phyloP scores from a whole-genome alignment of 2,113 vertebrate species.

The Aphyosemion australe region DNA sequence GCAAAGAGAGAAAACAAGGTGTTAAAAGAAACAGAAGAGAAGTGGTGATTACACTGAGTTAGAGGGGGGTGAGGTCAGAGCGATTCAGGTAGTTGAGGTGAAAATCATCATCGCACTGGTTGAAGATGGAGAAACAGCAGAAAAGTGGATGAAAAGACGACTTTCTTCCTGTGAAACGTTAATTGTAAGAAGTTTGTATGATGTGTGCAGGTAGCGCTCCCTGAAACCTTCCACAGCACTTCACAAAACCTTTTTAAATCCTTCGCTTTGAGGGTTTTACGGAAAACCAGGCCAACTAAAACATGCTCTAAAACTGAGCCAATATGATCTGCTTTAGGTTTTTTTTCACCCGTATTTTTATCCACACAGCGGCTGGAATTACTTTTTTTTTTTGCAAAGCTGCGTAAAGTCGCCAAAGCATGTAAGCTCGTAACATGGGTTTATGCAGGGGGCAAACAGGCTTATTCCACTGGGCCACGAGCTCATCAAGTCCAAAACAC shows the following conservation, averaged over 20 bases:
- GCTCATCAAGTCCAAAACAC: constrained; percentile 71
- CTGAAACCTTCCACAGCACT: constrained; percentile 8
- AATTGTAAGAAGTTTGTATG: constrained; percentile 10
- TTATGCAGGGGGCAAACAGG: constrained; percentile 70
- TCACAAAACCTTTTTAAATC: constrained; percentile 34
- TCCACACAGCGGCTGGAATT: constrained; percentile 51
- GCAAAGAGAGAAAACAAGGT: constrained; percentile 9
- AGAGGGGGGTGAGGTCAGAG: constrained; percentile 48
- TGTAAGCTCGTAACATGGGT: constrained; percentile 66
- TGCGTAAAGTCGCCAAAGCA: constrained; percentile 66
- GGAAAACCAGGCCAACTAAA: constrained; percentile 58
- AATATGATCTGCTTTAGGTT: constrained; percentile 30
- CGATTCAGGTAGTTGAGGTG: constrained; percentile 13
- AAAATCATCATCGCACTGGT: constrained; percentile 25
- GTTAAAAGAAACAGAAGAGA: constrained; percentile 28
- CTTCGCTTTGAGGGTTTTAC: constrained; percentile 41
- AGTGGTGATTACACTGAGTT: constrained; percentile 51
- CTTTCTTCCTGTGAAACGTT: constrained; percentile 22
- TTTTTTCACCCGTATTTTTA: constrained; percentile 26
- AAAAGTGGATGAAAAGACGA: neutral
- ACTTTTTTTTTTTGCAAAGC: constrained; percentile 58
- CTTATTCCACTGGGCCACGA: constrained; percentile 65
- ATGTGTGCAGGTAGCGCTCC: constrained; percentile 23
- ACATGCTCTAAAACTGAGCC: constrained; percentile 42
- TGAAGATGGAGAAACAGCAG: constrained; percentile 24